Base-by-base conservation (phyloP, 2,888 invertebrate genomes). In the Platycheirus rosarum region DNA sequence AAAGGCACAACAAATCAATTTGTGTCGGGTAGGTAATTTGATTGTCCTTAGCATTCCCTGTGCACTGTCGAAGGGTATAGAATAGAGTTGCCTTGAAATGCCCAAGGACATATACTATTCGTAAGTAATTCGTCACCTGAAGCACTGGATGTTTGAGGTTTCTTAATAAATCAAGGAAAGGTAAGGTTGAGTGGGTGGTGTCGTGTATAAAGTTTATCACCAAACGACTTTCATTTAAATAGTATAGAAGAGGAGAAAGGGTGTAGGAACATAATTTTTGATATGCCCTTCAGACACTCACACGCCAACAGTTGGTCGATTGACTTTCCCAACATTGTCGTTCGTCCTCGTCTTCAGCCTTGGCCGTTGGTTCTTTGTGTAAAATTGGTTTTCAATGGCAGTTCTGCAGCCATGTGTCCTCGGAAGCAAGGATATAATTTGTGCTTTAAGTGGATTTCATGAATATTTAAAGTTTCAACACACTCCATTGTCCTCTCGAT, bases 51-150 rank as follows among this genome's bases (percentile, higher is more conserved):
- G 49, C 53, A 68, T 68, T 63, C 40, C 14, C n/a, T 9, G 23
- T 14, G 6, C 8, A n/a, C n/a, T n/a, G n/a, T n/a, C n/a, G n/a
- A n/a, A n/a, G n/a, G n/a, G n/a, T n/a, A n/a, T n/a, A n/a, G n/a
- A n/a, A n/a, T n/a, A 13, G 7, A 13, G 51, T 13, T 44, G 18
- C 69, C 75, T 69, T 70, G 70, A 40, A 46, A 18, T 14, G 16
- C 26, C 42, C 66, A 79, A 79, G 79, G 74, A 79, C 63, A 44
- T 68, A 42, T n/a, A 23, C 3, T 23, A 23, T 53, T 57, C 20
- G n/a, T 51, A 69, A 66, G 73, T 62, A 53, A 74, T 74, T 69
- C 57, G 44, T 74, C 74, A 77, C 74, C 79, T 74, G 69, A 69
- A 57, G 74, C 69, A 66, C 42, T 62, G 35, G n/a, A 48, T 37